Base-by-base conservation (phyloP, 2,797 vertebrate genomes). In the Dallia pectoralis region DNA sequence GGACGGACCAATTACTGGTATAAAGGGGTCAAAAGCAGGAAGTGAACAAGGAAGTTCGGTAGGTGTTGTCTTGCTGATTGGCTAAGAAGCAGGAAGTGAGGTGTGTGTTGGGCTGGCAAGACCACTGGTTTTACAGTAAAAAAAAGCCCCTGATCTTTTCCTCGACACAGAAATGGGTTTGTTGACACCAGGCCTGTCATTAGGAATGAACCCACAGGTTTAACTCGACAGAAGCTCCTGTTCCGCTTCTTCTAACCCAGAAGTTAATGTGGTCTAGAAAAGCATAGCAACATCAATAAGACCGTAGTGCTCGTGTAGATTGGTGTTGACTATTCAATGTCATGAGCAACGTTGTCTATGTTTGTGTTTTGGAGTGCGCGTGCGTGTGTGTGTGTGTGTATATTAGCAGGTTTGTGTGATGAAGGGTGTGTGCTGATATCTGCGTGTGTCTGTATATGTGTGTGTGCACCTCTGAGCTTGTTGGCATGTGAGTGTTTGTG, bases 131-230 rank as follows among this genome's bases (percentile, higher is more conserved):
- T 25, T 53, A 73, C 71, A 74, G 62, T 40, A 47, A 53, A 47
- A 78, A 51, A 67, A 62, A 16, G 62, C 67, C 44, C 15, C 1
- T 29, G 4, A 30, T 59, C 76, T 76, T 70, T 91, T 92, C 90
- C 89, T 91, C 83, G 86, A 93, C 80, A 89, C 87, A 89, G 86
- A 85, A 79, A 64, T 74, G 4, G 49, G 49, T 49, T 80, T 78
- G 80, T 75, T 78, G 74, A 78, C 77, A 84, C 84, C 84, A 82
- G 77, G 68, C 83, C 80, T 76, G 83, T 87, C 86, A 86, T 69
- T 75, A 76, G 82, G 79, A 82, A 86, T 86, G 77, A 86, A 84
- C 83, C 79, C 69, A 33, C 30, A 11, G 70, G 69, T 62, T 48
- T 48, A n/a, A 15, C 14, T 6, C 0, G 15, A 18, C 72, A 44